Evolutionary conservation across 2,888 invertebrate species (phyloP).

Genomic region (Polylopha cassiicola): DNA sequence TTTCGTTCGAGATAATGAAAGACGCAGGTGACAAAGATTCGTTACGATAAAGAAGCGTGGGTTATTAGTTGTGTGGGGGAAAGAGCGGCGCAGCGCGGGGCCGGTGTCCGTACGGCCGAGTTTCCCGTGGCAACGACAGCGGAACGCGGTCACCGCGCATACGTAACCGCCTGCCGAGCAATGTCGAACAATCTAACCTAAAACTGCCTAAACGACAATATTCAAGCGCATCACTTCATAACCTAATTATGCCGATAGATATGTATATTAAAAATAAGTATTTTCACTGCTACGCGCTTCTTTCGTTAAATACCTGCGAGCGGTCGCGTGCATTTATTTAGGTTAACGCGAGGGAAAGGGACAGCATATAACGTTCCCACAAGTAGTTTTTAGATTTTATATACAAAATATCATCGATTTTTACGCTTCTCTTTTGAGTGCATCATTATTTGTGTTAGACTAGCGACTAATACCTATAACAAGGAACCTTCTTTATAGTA

Average conservation of each 20-base stretch:
- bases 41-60: slow-evolving; percentile 69
- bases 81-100: slow-evolving; percentile 50
- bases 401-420: slow-evolving; percentile 15
- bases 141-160: slow-evolving; percentile 67
- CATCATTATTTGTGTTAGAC: slow-evolving; percentile 9
- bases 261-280: slow-evolving; percentile 20
- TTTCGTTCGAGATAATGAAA: slow-evolving; percentile 52
- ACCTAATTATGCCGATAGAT: slow-evolving; percentile 14
- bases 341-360: slow-evolving; percentile 45
- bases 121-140: slow-evolving; percentile 59
- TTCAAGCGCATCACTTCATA: slow-evolving; percentile 16
- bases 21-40: slow-evolving; percentile 67
- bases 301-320: slow-evolving; percentile 30
- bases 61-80: slow-evolving; percentile 62
- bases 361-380: slow-evolving; percentile 35
- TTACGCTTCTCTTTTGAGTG: slow-evolving; percentile 3
- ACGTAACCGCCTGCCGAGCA: slow-evolving; percentile 45
- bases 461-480: slow-evolving; percentile 40
- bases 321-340: slow-evolving; percentile 35
- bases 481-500: slow-evolving; percentile 43
- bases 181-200: slow-evolving; percentile 39
- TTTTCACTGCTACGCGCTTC: background rate
- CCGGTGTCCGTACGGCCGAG: slow-evolving; percentile 58
- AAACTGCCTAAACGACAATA: slow-evolving; percentile 38
- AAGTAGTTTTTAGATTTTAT: slow-evolving; percentile 19